Base-by-base conservation (phyloP, 2,113 vertebrate species). In the Gallinago jamesoni region DNA sequence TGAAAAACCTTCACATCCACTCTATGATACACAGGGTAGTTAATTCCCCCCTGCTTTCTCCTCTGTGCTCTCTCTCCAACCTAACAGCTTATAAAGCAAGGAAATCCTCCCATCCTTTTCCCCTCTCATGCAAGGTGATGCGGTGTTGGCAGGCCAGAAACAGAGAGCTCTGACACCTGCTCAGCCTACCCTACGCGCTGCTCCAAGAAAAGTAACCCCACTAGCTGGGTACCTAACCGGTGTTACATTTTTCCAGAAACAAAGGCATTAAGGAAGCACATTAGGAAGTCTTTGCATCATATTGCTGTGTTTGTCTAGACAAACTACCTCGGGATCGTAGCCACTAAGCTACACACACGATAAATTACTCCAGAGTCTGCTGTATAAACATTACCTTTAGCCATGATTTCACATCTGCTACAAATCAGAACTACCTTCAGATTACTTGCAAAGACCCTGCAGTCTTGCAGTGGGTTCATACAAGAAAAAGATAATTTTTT, bases 131-230 rank as follows among this genome's bases (percentile, higher is more conserved):
- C 31, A 28, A 35, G 12, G 23, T 43, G 63, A 64, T 14, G 24
- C 45, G 33, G 23, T 10, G 12, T 7, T 88, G 67, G 15, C 23
- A 64, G 43, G 39, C 5, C 37, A 73, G 15, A 73, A 77, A 67
- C 3, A 12, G 59, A 75, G 18, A 84, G 41, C 47, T 37, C 31
- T 20, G 28, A 27, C 15, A 75, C 20, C 33, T 47, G 28, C 56
- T 73, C 30, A 33, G 37, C 14, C 16, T 21, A 47, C 33, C 25
- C 14, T 14, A 28, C 0, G 0, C 2, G 0, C 33, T 48, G 21
- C 53, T 74, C n/a, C 59, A 74, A 86, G n/a, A 45, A 55, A 50
- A 69, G 30, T 1, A 76, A 45, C 27, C 9, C 30, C 45, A 6
- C 37, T 20, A 45, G 19, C 23, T 59, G 13, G 23, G 64, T 27